A percentile compares a stretch with the other conserved stretches of the same genome.
Evolutionary conservation across 2,797 vertebrate species (phyloP).

Genomic region (Nannoperca obscura): DNA sequence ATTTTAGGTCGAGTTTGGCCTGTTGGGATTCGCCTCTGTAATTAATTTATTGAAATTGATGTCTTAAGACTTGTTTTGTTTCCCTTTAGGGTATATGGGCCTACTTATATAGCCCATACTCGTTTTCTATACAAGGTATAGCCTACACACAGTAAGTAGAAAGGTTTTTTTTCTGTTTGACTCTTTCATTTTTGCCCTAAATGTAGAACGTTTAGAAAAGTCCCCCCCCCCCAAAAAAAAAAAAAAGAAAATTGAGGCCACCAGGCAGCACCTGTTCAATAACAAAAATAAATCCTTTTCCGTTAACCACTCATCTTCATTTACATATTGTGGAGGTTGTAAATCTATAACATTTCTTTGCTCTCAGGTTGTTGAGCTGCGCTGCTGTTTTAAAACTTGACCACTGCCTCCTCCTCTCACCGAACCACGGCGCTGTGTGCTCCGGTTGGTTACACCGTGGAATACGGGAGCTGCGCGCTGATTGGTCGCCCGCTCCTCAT

Average conservation of each 20-base stretch:
- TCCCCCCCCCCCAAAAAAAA: too few relatives aligned
- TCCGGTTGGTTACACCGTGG: conserved; percentile 62
- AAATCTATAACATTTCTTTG: conserved; percentile 25
- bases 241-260: too few relatives aligned
- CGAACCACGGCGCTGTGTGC: conserved; percentile 68
- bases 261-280: background rate
- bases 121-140: background rate
- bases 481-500: conserved; percentile 90
- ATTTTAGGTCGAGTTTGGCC: background rate
- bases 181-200: background rate
- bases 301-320: background rate
- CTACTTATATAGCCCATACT: too few relatives aligned
- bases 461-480: conserved; percentile 77
- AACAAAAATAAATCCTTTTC: background rate
- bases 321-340: background rate
- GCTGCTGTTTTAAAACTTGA: conserved; percentile 71
- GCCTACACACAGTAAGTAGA: too few relatives aligned
- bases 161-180: background rate
- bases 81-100: background rate
- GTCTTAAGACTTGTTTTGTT: background rate
- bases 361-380: conserved; percentile 23
- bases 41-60: background rate
- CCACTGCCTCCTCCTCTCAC: conserved; percentile 66
- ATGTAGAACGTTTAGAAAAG: too few relatives aligned
- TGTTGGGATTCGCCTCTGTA: conserved; percentile 18